Evolutionary conservation across 2,113 vertebrate genomes (phyloP), one percentile per base, ranked within the genome.

Genomic region (Thunnus maccoyii): DNA sequence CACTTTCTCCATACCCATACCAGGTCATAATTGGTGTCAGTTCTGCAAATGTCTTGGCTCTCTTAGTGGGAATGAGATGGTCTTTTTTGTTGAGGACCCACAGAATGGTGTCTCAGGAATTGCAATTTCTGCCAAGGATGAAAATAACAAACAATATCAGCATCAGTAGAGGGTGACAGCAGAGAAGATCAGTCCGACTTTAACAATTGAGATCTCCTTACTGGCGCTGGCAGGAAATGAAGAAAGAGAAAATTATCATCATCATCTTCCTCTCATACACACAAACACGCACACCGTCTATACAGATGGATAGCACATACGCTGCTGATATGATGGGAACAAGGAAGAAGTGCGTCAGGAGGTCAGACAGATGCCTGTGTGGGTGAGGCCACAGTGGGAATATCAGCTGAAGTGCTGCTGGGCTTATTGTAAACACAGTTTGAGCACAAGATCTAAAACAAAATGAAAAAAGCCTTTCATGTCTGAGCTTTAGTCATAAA

Each of bases 191-290:
- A 64, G 63, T 50, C 2, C 18, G 17, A 36, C 46, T 51, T 73
- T 16, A 62, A 60, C 66, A 22, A 20, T 81, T 41, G 30, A 46
- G 27, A 78, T 68, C 79, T 58, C 30, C 65, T 67, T 44, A 30
- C 32, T 81, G 80, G 46, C 72, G 56, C 63, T 69, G 74, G 58
- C 85, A 89, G 88, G 88, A 87, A 90, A 84, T 86, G 44, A 89
- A 86, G 72, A 62, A 70, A 61, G 58, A 51, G 52, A 73, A 55
- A 76, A 36, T 75, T 82, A 78, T 71, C 52, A 60, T 65, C 50
- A 65, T 79, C 61, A 30, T 72, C 20, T 8, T 48, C 20, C 25
- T 55, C 32, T 56, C 65, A n/a, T n/a, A 64, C 46, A 36, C 27
- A 78, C 56, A 51, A 20, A 57, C 32, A 58, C 48, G 41, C 56